Conservation (phyloP, 2,113 vertebrate genomes). For the Dasypus novemcinctus region DNA sequence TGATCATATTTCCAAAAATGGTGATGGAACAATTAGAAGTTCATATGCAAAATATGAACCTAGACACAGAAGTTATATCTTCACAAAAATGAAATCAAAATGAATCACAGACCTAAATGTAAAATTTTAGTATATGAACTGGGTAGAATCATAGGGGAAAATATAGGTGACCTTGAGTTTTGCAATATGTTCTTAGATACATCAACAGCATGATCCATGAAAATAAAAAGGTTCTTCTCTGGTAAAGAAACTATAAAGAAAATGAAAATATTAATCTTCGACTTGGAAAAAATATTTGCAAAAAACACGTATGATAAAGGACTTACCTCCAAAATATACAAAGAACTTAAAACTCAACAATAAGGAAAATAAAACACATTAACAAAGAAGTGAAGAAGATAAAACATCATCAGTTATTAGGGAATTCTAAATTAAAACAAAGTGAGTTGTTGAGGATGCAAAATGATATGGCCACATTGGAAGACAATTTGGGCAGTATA, state of each 20-base stretch:
- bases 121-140: neutral
- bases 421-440: neutral
- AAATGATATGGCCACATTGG: neutral
- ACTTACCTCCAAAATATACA: neutral
- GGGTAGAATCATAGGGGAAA: neutral
- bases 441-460: neutral
- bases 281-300: neutral
- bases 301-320: neutral
- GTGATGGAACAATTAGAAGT: neutral
- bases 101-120: neutral
- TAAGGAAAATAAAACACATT: neutral
- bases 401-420: neutral
- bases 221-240: neutral
- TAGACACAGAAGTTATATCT: fast-evolving
- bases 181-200: neutral
- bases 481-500: neutral
- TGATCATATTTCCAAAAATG: neutral
- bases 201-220: neutral
- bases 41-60: neutral
- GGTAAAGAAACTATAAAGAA: neutral
- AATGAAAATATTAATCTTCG: neutral
- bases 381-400: too few species aligned
- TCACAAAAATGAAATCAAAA: neutral
- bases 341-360: neutral
- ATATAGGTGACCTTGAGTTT: neutral